Conservation (phyloP, 2,113 vertebrate genomes). For the Chascanopsetta lugubris region DNA sequence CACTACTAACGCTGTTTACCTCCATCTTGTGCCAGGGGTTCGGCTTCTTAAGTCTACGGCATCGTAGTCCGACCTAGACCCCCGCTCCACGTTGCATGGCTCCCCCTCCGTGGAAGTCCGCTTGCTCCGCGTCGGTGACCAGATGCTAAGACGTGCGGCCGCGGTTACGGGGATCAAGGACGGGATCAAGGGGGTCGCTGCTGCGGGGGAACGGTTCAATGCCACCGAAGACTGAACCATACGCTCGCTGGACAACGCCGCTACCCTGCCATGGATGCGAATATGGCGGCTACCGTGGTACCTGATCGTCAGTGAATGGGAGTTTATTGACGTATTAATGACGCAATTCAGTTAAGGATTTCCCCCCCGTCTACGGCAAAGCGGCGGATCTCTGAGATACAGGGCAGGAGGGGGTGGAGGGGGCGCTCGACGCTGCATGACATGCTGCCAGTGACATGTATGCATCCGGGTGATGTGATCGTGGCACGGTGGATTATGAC, state of each 20-base stretch:
- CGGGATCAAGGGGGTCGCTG: slow-evolving; percentile 14
- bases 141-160: slow-evolving; percentile 24
- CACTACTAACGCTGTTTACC: slow-evolving; percentile 83
- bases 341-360: slow-evolving; percentile 85
- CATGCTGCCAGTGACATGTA: slow-evolving; percentile 24
- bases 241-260: slow-evolving; percentile 65
- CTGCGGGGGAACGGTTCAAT: slow-evolving; percentile 45
- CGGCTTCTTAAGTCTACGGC: slow-evolving; percentile 82
- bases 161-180: slow-evolving; percentile 18
- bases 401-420: slow-evolving; percentile 15
- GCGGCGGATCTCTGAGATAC: slow-evolving; percentile 40
- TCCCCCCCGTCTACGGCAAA: slow-evolving; percentile 77
- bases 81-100: slow-evolving; percentile 77
- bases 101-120: slow-evolving; percentile 57
- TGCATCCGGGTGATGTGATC: slow-evolving; percentile 49
- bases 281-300: slow-evolving; percentile 86
- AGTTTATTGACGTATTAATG: slow-evolving; percentile 83
- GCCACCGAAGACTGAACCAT: slow-evolving; percentile 64
- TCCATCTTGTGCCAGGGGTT: slow-evolving; percentile 90
- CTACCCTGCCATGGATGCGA: slow-evolving; percentile 81
- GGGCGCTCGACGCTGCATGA: slow-evolving; percentile 20
- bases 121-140: slow-evolving; percentile 52
- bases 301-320: slow-evolving; percentile 80
- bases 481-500: slow-evolving; percentile 8
- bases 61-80: slow-evolving; percentile 82